A percentile compares a stretch with the other conserved stretches of the same genome.
phyloP scores from a whole-genome alignment of 2,797 vertebrate genomes.

The Simalia tracyae region DNA sequence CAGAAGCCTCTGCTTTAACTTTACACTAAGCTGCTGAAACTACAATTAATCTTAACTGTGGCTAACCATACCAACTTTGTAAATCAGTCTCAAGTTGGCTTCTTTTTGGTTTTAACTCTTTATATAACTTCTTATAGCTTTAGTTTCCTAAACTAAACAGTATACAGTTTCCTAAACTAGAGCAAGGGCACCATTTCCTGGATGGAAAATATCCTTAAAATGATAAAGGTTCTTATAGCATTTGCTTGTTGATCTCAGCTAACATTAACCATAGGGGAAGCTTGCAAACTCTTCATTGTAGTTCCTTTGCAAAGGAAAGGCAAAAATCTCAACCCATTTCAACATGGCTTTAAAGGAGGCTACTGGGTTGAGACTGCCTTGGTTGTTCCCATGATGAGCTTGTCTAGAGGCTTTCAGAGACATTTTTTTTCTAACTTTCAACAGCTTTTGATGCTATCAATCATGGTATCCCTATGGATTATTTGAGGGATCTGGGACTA shows the following conservation, averaged over 20 bases:
- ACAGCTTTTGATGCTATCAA: not conserved
- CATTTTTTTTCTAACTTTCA: not conserved
- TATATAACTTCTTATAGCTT: not conserved
- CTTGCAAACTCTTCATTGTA: not conserved
- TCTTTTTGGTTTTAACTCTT: not conserved
- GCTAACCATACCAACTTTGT: not conserved
- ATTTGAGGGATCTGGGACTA: not conserved
- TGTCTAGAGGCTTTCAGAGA: not conserved
- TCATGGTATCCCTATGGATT: not conserved
- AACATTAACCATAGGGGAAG: not conserved
- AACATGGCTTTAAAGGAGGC: not conserved
- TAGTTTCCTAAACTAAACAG: not conserved
- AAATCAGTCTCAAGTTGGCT: not conserved
- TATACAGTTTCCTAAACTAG: too few relatives aligned
- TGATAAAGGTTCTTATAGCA: not conserved
- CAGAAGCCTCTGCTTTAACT: not conserved
- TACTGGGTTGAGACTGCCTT: not conserved
- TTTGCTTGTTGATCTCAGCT: not conserved
- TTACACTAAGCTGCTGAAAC: not conserved
- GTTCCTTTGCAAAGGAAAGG: not conserved
- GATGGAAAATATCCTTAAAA: too few relatives aligned
- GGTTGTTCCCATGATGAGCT: not conserved
- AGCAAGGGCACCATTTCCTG: too few relatives aligned
- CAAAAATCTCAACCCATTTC: not conserved
- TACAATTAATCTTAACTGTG: not conserved